Evolutionary conservation across 2,888 invertebrate species (phyloP).

Genomic region (Ichneumon xanthorius): DNA sequence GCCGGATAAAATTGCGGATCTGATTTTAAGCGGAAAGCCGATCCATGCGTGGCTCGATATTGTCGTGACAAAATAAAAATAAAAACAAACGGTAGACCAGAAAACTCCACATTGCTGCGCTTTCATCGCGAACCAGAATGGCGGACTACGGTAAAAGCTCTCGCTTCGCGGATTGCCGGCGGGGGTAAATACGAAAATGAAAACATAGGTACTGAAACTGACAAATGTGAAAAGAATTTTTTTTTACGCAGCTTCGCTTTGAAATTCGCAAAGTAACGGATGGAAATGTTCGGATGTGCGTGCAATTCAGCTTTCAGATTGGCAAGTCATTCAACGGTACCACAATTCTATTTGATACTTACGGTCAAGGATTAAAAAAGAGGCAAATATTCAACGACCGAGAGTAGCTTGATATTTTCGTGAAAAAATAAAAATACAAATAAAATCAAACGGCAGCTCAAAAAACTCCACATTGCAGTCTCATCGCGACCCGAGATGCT

Average conservation of each 20-base stretch:
- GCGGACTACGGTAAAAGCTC: background rate
- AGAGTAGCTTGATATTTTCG: background rate
- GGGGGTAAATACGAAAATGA: background rate
- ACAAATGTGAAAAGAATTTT: background rate
- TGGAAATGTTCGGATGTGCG: background rate
- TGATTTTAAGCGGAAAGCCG: constrained; percentile 12
- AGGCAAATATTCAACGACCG: background rate
- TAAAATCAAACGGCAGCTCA: background rate
- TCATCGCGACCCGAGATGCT: background rate
- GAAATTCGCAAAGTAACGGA: background rate
- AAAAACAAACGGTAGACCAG: background rate
- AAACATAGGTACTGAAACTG: background rate
- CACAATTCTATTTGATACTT: background rate
- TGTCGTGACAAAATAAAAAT: background rate
- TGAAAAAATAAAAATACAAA: background rate
- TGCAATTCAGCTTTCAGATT: background rate
- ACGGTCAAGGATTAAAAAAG: background rate
- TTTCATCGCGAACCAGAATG: background rate
- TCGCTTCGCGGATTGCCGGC: background rate
- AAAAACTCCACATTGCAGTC: no score
- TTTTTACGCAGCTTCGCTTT: no score
- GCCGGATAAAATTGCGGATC: constrained; percentile 19
- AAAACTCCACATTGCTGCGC: background rate
- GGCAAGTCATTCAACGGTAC: background rate
- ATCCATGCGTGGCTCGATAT: background rate